Base-by-base conservation (phyloP, 2,888 invertebrate genomes). In the Physocephala rufipes region DNA sequence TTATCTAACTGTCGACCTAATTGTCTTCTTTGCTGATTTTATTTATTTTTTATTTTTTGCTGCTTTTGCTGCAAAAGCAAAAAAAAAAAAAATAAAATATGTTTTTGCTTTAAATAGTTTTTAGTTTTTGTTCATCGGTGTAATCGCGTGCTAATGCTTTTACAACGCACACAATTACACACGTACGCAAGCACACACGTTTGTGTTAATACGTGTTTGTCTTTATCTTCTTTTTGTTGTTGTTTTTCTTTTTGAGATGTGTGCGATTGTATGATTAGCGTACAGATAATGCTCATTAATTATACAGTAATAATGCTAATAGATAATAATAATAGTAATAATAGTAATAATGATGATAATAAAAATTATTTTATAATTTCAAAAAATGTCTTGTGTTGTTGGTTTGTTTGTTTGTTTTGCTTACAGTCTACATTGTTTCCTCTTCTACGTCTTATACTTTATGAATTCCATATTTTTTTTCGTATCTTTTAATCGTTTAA, bases 41-140 rank as follows among this genome's bases (percentile, higher is more conserved):
- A 59, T 74, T 71, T 67, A 65, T 66, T 72, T 71, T 61, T 15
- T 30, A 26, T 24, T 67, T 15, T n/a, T 51, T 59, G 28, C 26
- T 36, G 36, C 21, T 19, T 21, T 28, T 36, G 28, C n/a, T n/a
- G n/a, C n/a, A n/a, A n/a, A n/a, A n/a, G n/a, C 55, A 47, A 70
- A 70, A 36, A 9, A 67, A 58, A 73, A 19, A 49, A 49, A n/a
- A 19, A 15, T 49, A 64, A 51, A 58, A 45, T 72, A 70, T 65
- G 61, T 68, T 71, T 71, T 70, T 71, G 66, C 69, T 65, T 63
- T 47, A 73, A 75, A 76, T 77, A 49, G 69, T n/a, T 71, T 72
- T 59, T 69, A 71, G 72, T 24, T 49, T 64, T 65, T 30, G 45
- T 53, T 59, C 69, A 65, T 63, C 75, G 73, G 73, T 74, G 71